Percentiles rank a stretch among this genome's conserved stretches.
These are phyloP conservation scores for Cataglyphis hispanica DNA, from an alignment of 1,140 invertebrate genomes.

Conservation along the genomic window DNA sequence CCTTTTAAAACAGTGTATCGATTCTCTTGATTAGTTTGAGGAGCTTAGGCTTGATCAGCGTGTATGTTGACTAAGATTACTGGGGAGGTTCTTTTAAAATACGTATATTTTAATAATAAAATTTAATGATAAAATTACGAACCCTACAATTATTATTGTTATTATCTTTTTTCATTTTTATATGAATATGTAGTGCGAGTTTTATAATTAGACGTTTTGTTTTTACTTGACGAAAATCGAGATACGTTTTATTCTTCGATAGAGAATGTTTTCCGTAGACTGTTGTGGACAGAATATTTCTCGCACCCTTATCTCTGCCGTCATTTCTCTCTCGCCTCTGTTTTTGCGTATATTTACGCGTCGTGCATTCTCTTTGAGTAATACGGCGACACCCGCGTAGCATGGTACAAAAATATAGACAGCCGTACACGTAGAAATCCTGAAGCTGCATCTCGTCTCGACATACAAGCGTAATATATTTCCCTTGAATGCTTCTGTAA, in stretches of 20 bases:
- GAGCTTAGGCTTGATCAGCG: too few relatives aligned
- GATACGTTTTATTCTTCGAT: neutral
- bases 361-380: slow-evolving; percentile 59
- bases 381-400: slow-evolving; percentile 23
- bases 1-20: too few relatives aligned
- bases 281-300: slow-evolving; percentile 30
- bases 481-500: neutral
- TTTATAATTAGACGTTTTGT: neutral
- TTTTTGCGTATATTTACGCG: slow-evolving; percentile 54
- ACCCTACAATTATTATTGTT: neutral
- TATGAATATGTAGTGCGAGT: neutral
- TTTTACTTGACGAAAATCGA: slow-evolving; percentile 12
- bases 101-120: neutral
- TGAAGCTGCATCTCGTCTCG: slow-evolving; percentile 9
- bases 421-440: slow-evolving; percentile 35
- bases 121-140: neutral
- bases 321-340: slow-evolving; percentile 37
- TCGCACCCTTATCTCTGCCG: slow-evolving; percentile 48
- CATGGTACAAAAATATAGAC: slow-evolving; percentile 33
- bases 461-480: slow-evolving; percentile 33
- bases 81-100: too few relatives aligned
- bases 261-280: neutral
- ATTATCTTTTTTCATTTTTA: neutral
- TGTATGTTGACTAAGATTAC: too few relatives aligned
- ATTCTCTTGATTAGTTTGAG: too few relatives aligned